Base-by-base conservation (phyloP, 2,888 invertebrate genomes). In the Drosophila rellima region DNA sequence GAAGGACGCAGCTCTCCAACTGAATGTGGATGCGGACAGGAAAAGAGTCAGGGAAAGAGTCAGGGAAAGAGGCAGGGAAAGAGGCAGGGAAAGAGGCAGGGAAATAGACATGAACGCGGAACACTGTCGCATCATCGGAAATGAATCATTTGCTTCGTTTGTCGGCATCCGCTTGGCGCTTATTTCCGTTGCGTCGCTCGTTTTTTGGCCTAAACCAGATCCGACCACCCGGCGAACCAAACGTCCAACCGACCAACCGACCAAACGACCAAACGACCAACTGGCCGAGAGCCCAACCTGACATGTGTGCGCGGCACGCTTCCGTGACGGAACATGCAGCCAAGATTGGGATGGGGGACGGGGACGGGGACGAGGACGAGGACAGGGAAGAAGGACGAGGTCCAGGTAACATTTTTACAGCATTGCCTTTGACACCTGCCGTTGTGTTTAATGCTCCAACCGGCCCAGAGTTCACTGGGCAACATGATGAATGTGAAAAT, bases 141-240 rank as follows among this genome's bases (percentile, higher is more conserved):
- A 91, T 91, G 90, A 91, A 91, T 91, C 91, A 91, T 91, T 91
- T 91, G 91, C 91, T 91, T 91, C 91, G 91, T 91, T 91, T 91
- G 91, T 80, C 90, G 91, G 89, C 91, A 91, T 91, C 91, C 91
- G 91, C 88, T 89, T 89, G 90, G 86, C 91, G 91, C 87, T 90
- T 91, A 90, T 90, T 91, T 91, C 91, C 91, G 91, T 84, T 90
- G 82, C 80, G 80, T 86, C 79, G 76, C 63, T 82, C 74, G 74
- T 35, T 70, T 80, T 80, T 79, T 78, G 79, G 74, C 71, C 71
- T 82, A 82, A 82, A 84, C 85, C 82, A 65, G 72, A 57, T 45
- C 62, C 55, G 33, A 56, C 51, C 76, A 55, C 44, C 18, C 33
- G 37, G 26, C 29, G 35, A 40, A 13, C 47, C 17, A 37, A 57